Percentiles rank a stretch among this genome's conserved stretches.
These are phyloP conservation scores for Sebastolobus altivelis DNA, from an alignment of 2,797 vertebrate genomes.

Conservation along the genomic window DNA sequence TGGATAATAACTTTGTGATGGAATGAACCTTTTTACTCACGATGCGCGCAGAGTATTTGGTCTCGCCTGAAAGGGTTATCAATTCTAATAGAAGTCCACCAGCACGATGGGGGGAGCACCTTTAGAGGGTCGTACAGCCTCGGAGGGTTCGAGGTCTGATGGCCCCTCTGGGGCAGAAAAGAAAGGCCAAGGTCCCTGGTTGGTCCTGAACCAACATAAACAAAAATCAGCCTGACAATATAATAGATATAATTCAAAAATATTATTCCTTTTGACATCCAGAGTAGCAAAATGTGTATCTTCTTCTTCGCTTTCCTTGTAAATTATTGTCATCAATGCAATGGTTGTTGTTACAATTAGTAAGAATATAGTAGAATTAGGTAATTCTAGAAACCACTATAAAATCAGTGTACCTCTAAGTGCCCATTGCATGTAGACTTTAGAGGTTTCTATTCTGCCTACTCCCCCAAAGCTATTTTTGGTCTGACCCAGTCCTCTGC, in stretches of 20 bases:
- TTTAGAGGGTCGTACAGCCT: slow-evolving; percentile 45
- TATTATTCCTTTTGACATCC: slow-evolving; percentile 1
- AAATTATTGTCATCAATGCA: neutral
- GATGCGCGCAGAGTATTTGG: slow-evolving; percentile 69
- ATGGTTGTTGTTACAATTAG: neutral
- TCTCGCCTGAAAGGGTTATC: slow-evolving; percentile 80
- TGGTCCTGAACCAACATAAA: slow-evolving; percentile 43
- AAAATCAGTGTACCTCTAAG: neutral
- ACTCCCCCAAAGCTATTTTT: neutral
- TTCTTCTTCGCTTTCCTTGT: neutral
- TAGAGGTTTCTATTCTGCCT: slow-evolving; percentile 2
- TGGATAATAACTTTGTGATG: slow-evolving; percentile 96
- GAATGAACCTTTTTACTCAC: slow-evolving; percentile 89
- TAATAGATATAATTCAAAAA: slow-evolving; percentile 22
- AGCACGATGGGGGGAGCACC: slow-evolving; percentile 32
- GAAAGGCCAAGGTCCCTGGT: slow-evolving; percentile 63
- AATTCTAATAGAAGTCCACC: slow-evolving; percentile 81
- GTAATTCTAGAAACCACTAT: neutral
- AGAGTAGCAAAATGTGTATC: neutral
- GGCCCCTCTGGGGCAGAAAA: slow-evolving; percentile 48
- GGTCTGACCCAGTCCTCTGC: neutral
- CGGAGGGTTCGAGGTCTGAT: slow-evolving; percentile 53
- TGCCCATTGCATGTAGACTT: neutral
- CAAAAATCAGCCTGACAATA: slow-evolving; percentile 31
- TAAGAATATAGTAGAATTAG: neutral